phyloP scores from a whole-genome alignment of 2,797 vertebrate species.

The Hypotaenidia okinawae region DNA sequence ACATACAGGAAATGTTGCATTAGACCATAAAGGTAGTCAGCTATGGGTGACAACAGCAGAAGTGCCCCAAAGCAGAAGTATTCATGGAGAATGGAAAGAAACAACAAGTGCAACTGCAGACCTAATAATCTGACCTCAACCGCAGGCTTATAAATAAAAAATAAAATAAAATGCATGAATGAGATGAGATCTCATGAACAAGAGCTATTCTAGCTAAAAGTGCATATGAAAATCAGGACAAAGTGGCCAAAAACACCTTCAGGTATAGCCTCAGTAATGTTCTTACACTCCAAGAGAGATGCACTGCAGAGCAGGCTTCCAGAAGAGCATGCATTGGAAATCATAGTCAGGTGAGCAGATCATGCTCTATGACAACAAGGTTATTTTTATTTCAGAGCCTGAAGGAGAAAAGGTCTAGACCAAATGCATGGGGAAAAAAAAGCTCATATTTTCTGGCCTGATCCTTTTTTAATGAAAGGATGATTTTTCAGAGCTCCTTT shows the following conservation, averaged over 20 bases:
- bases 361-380: background rate
- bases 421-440: background rate
- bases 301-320: background rate
- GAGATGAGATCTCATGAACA: background rate
- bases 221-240: background rate
- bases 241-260: background rate
- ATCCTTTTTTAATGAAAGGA: background rate
- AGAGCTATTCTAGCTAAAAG: background rate
- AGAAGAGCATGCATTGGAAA: background rate
- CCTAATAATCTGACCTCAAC: background rate
- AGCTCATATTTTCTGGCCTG: background rate
- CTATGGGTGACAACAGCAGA: fast-evolving
- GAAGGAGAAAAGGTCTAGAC: background rate
- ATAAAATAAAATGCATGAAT: background rate
- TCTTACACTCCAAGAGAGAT: background rate
- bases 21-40: background rate
- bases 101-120: background rate
- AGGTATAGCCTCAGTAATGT: background rate
- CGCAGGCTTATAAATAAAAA: background rate
- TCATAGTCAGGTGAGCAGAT: background rate
- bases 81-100: background rate
- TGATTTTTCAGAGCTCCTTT: background rate
- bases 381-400: background rate
- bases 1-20: fast-evolving
- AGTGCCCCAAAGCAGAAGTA: background rate